Base-by-base conservation (phyloP, 2,888 invertebrate species). In the Xestia rhomboidea region DNA sequence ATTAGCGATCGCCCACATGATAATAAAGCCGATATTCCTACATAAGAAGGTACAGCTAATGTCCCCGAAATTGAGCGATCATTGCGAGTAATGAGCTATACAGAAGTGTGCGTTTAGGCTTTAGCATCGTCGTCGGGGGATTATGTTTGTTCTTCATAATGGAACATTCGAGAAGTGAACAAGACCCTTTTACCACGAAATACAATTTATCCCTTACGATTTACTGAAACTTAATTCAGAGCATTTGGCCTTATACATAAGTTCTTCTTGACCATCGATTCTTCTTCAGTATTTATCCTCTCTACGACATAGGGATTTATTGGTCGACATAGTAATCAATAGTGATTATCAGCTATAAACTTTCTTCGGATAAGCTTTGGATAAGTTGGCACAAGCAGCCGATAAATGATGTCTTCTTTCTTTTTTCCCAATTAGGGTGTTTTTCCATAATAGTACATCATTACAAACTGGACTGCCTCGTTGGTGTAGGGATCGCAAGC, bases 131-230 rank as follows among this genome's bases (percentile, higher is more conserved):
- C 57, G 66, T 54, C 64, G 46, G 75, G 72, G 73, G 71, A 77
- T 76, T 83, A 80, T 76, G 71, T 83, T 70, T 73, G 73, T 77
- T 21, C 74, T 67, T 70, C 73, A 73, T 77, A 80, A 83, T 77
- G 68, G 66, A 68, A 75, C n/a, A 54, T 71, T 62, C 34, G 49
- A 66, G 64, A 68, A 66, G 44, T 49, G 41, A 27, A 62, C 49
- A 77, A 49, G 41, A 34, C 70, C 41, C 62, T 70, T 70, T 62
- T 67, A 38, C 34, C n/a, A 44, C 21, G 27, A 46, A 71, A 46
- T 71, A 71, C 30, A 46, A 46, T 27, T 70, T 77, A 44, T 51
- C 62, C 34, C 34, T 63, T 7, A 6, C 18, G 27, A 63, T 8
- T 46, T 60, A 38, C 8, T 13, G 10, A 73, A 13, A 46, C 30